Base-by-base conservation (phyloP, 2,797 vertebrate species). In the Orestias chungarensis region DNA sequence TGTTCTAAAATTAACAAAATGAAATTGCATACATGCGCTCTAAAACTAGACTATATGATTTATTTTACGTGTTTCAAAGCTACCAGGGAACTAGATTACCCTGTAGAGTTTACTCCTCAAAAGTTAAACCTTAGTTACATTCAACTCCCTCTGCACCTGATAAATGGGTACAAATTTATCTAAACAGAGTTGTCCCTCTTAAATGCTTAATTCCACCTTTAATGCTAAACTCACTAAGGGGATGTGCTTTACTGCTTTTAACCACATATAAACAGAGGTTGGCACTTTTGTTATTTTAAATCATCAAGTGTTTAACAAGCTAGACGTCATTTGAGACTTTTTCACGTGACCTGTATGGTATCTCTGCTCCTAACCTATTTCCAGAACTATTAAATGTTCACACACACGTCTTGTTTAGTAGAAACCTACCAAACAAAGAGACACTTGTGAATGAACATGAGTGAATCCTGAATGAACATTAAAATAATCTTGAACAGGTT, bases 91-190 rank as follows among this genome's bases (percentile, higher is more conserved):
- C 27, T 31, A 62, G 23, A 47, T 33, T 59, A 57, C 59, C 70
- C 35, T 75, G 65, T 35, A 46, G 64, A 57, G 44, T 31, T 27
- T 68, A 66, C 27, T 66, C 62, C 47, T 73, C 25, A 73, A 35
- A 70, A 35, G n/a, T 52, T 46, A 33, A 54, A 43, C 20, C 35
- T 2, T 31, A 35, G 64, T 67, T 43, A 52, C 55, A 57, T 4
- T 20, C 4, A 38, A 61, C 57, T 61, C 57, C 57, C 33, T 61
- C 17, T 38, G 33, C 64, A 66, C 9, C 40, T 43, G 25, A 43
- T 44, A 15, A 17, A 65, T 65, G 42, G 64, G 8, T 29, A 65
- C 3, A 27, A 43, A 65, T 29, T n/a, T 25, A 33, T 61, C 57
- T 18, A n/a, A 61, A 61, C 33, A 61, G 57, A 61, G 57, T n/a